A percentile compares a stretch with the other conserved stretches of the same genome.
These are phyloP conservation scores for Epizoanthus fatuus DNA, from an alignment of 92 coral and sea anemone genomes.

Conservation along the genomic window DNA sequence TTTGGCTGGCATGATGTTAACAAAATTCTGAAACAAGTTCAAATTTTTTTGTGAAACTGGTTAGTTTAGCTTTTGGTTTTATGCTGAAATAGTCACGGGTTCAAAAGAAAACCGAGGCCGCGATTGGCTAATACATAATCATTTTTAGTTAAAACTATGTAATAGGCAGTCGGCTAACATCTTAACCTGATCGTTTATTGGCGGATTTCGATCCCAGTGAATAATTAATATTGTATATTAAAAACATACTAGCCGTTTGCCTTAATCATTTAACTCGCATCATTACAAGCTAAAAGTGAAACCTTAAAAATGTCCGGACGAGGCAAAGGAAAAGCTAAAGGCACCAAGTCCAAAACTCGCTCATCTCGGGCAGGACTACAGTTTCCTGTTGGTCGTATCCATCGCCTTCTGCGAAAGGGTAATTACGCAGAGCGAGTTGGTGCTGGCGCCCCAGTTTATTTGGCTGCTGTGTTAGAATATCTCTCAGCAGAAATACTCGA, in stretches of 20 bases:
- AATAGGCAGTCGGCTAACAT: constrained; percentile 34
- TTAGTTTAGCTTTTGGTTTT: constrained; percentile 11
- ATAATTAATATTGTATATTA: too few species aligned
- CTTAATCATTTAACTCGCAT: constrained; percentile 6
- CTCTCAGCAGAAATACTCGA: constrained; percentile 68
- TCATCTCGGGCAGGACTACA: constrained; percentile 74
- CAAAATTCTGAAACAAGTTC: constrained; percentile 17
- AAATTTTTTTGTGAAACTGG: constrained; percentile 30
- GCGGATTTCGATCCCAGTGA: constrained; percentile 37
- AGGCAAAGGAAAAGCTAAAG: constrained; percentile 83
- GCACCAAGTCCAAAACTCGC: constrained; percentile 71
- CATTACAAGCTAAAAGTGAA: background rate
- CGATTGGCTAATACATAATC: constrained; percentile 29
- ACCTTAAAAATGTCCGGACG: constrained; percentile 71
- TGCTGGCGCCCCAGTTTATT: constrained; percentile 70
- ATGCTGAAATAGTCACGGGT: constrained; percentile 19
- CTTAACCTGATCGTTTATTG: constrained; percentile 1
- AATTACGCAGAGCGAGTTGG: constrained; percentile 71
- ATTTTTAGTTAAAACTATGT: background rate
- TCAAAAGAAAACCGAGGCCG: constrained; percentile 4
- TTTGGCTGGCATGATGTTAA: constrained; percentile 44
- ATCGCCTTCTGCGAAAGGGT: constrained; percentile 61
- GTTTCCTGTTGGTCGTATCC: constrained; percentile 46
- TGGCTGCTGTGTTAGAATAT: constrained; percentile 69
- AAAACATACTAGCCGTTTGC: background rate